Evolutionary conservation across 2,888 invertebrate genomes (phyloP), one percentile per base, ranked within the genome.

Genomic region (Drosophila setosimentum): DNA sequence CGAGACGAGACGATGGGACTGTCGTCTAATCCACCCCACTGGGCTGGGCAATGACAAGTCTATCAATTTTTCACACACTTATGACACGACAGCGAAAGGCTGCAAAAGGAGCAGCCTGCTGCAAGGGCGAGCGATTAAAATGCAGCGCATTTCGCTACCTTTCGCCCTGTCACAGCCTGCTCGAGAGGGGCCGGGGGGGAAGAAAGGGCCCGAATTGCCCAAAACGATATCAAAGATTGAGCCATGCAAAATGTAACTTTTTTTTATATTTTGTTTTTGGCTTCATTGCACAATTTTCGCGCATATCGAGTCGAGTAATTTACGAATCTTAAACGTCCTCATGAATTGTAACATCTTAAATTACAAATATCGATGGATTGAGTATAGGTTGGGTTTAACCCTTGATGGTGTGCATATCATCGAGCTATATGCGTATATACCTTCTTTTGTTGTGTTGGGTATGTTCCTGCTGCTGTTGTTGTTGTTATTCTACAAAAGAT

Each of bases 1-100:
- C 33, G 45, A 48, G 75, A 27, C 35, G 59, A 48, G 60, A 59
- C 50, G 48, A 40, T 40, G 58, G 42, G 62, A 58, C 63, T 49
- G 67, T 65, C 71, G 70, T 63, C 63, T 55, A 72, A 79, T 57
- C 79, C 81, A 84, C 85, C 83, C 83, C 78, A 77, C 76, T 40
- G 62, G 49, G 37, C 59, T n/a, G 48, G 35, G 48, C 45, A 76
- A 61, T 88, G 88, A 87, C 88, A 87, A 88, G 88, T 87, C 87
- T 87, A 88, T 87, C 88, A 88, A 88, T 85, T 82, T 88, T 82
- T 87, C 88, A 86, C 86, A 87, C 88, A 87, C 84, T 86, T 78
- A 85, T 79, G 84, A 76, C 78, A 71, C 68, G 67, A 61, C 75
- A 71, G 59, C 62, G 75, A 71, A 80, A 76, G 80, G 76, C 77